phyloP scores from a whole-genome alignment of 2,888 invertebrate species.

The Limnephilus marmoratus region DNA sequence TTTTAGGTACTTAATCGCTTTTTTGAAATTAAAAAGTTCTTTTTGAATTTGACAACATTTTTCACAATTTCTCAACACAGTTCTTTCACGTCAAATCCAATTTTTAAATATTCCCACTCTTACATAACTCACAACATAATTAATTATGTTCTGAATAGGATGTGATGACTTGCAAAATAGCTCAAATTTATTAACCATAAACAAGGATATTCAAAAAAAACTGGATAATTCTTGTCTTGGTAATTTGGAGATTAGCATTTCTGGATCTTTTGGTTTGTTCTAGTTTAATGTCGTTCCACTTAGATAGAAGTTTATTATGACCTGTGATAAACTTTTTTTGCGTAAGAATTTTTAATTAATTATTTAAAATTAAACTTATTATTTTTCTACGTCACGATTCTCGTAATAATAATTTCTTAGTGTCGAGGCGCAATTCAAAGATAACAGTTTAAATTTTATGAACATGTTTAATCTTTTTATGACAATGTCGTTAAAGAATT shows the following conservation, averaged over 20 bases:
- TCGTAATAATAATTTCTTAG: background rate
- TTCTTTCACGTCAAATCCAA: no score
- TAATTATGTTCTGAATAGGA: background rate
- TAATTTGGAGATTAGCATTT: background rate
- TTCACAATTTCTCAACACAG: no score
- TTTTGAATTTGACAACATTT: no score
- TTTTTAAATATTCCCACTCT: no score
- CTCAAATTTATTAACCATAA: background rate
- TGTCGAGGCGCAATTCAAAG: background rate
- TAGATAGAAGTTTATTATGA: background rate
- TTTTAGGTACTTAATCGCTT: no score
- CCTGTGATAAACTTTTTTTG: background rate
- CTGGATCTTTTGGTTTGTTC: background rate
- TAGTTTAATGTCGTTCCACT: background rate
- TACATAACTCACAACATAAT: no score
- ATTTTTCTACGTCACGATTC: background rate
- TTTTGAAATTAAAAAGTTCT: no score
- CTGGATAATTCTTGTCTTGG: background rate
- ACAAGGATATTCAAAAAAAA: background rate
- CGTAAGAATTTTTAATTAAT: background rate
- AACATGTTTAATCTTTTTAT: background rate
- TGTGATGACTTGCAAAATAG: background rate
- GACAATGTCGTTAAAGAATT: no score
- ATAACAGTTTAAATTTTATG: background rate
- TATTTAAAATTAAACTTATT: background rate